Evolutionary conservation across 2,888 invertebrate species (phyloP), one percentile per base, ranked within the genome.

Genomic region (Calliphora vomitoria): DNA sequence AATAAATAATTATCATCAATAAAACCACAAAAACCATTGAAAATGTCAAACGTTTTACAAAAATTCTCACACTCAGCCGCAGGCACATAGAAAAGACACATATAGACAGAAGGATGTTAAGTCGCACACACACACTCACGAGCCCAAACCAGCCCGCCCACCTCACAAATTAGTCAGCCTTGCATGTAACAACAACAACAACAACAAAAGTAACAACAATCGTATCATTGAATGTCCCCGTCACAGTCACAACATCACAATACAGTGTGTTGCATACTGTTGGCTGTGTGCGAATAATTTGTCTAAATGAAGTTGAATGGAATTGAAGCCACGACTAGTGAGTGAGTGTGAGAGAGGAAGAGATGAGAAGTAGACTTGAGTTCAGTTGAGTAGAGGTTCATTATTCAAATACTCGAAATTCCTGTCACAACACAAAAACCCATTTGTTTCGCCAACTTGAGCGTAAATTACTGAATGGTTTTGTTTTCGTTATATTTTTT

Each of bases 341-440:
- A 72, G 53, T 72, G 64, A 66, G 25, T 66, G 25, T 13, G 18
- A 4, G 35, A 10, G 47, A 38, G 35, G 11, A 5, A 25, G 58
- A 58, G 55, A 55, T 20, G 10, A 58, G 58, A 75, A 58, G 31
- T 11, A 60, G 35, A 60, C 78, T 58, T 8, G 58, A 47, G 47
- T 80, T 50, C 47, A 50, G 60, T 71, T 69, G 60, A 71, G 64
- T 38, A 50, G 60, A 78, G 74, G 81, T 87, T 87, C 74, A 87
- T 87, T 87, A 83, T 83, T 85, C 79, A 87, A 87, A 87, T 87
- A 82, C 81, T 87, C 75, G 82, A 87, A 87, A 87, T 87, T 87
- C 87, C 85, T 87, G 79, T 82, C 82, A 82, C 85, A 83, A 66
- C 53, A 60, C 78, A 62, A 55, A 75, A 75, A 82, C 79, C 75